Percentiles rank a stretch among this genome's conserved stretches.
These are phyloP conservation scores for Trichechus manatus DNA, from an alignment of 2,113 vertebrate species.

Conservation along the genomic window DNA sequence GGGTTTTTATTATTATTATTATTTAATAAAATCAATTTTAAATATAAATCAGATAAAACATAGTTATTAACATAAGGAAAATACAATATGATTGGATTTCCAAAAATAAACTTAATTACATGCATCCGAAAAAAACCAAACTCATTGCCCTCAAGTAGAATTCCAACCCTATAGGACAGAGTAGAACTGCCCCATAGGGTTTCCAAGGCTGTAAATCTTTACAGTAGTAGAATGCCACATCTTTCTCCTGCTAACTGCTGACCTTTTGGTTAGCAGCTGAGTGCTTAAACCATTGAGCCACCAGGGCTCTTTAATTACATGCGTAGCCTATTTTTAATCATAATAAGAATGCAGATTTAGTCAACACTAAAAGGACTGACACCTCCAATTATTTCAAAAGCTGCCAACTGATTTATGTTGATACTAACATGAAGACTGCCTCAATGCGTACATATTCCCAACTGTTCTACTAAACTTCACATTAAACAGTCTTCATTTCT, in stretches of 20 bases:
- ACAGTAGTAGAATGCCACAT: too few species aligned
- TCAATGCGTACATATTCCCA: neutral
- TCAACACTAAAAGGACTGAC: neutral
- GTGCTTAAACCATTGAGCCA: too few species aligned
- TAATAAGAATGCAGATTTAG: neutral
- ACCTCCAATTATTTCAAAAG: neutral
- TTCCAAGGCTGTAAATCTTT: neutral
- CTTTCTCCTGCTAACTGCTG: too few species aligned
- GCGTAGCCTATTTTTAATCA: neutral
- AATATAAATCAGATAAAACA: slow-evolving; percentile 51
- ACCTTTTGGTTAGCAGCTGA: too few species aligned
- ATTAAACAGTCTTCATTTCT: neutral
- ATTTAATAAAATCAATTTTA: neutral
- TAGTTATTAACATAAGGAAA: neutral
- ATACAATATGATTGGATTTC: neutral
- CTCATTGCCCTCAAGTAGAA: neutral
- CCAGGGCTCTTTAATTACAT: neutral
- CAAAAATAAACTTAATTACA: neutral
- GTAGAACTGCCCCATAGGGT: neutral
- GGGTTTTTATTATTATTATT: too few species aligned
- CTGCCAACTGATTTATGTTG: too few species aligned
- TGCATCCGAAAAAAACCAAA: neutral
- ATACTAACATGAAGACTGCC: too few species aligned
- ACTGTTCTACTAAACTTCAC: neutral
- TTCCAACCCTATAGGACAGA: neutral